Percentiles rank a stretch among this genome's conserved stretches.
Conservation (phyloP, 2,797 vertebrate genomes). For the Rhinichthys osculus region DNA sequence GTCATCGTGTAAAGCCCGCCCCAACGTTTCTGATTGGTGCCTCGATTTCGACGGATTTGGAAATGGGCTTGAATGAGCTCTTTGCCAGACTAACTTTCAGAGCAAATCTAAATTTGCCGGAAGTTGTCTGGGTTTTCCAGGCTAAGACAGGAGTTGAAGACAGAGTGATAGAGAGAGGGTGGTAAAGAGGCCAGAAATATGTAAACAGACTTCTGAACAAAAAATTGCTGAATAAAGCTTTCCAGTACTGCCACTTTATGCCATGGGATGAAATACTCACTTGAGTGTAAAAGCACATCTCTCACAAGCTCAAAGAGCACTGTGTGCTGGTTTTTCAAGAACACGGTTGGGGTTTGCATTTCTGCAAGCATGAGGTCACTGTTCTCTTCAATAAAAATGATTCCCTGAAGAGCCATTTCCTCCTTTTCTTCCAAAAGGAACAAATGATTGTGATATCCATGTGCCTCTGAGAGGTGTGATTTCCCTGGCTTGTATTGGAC, state of each 20-base stretch:
- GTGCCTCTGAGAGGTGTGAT: slow-evolving; percentile 10
- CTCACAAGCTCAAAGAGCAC: neutral
- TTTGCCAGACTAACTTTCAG: too few relatives aligned
- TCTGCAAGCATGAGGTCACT: slow-evolving; percentile 12
- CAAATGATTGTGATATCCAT: neutral
- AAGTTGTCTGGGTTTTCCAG: too few relatives aligned
- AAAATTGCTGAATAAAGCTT: slow-evolving; percentile 7
- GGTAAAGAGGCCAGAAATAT: neutral
- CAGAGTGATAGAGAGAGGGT: neutral
- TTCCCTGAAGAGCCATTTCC: slow-evolving; percentile 5
- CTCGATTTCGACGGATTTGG: too few relatives aligned
- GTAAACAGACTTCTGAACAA: slow-evolving; percentile 13
- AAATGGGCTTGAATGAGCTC: too few relatives aligned
- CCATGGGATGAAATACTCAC: slow-evolving; percentile 1
- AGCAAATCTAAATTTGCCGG: too few relatives aligned
- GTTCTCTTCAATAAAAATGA: slow-evolving; percentile 7
- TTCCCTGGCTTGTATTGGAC: neutral
- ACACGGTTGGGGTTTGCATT: slow-evolving; percentile 7
- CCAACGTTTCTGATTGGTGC: too few relatives aligned
- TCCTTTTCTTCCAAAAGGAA: slow-evolving; percentile 11
- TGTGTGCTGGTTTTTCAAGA: slow-evolving; percentile 4
- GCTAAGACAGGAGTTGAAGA: slow-evolving; percentile 19
- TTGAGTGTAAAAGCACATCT: slow-evolving; percentile 24
- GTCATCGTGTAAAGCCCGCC: too few relatives aligned
- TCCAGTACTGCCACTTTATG: neutral